These are phyloP conservation scores for Athetis lepigone DNA, from an alignment of 2,888 invertebrate species.

Conservation along the genomic window DNA sequence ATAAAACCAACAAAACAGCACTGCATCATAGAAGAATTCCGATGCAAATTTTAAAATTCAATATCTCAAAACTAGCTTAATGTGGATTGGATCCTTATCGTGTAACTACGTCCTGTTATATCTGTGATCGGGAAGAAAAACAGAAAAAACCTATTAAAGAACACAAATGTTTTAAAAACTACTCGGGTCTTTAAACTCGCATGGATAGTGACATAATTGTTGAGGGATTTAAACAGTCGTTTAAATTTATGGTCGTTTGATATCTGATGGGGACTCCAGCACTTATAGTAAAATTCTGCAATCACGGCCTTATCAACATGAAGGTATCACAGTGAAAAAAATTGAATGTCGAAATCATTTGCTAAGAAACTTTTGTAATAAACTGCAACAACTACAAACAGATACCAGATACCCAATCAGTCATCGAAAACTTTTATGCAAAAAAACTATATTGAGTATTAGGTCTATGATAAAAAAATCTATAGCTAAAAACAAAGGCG, in stretches of 20 bases:
- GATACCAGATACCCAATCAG: background rate
- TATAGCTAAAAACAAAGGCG: constrained; percentile 2
- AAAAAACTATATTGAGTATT: constrained; percentile 3
- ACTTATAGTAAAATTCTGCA: background rate
- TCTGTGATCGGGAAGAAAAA: background rate
- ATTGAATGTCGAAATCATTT: constrained; percentile 5
- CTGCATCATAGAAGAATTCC: too few relatives aligned
- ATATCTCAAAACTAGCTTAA: too few relatives aligned
- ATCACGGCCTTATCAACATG: background rate
- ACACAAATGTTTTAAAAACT: too few relatives aligned
- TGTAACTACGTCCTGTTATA: too few relatives aligned
- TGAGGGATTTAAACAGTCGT: background rate
- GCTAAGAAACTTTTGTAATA: background rate
- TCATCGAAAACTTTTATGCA: background rate
- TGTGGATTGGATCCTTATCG: too few relatives aligned
- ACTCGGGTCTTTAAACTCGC: background rate
- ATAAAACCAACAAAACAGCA: too few relatives aligned
- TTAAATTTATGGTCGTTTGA: background rate
- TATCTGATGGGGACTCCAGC: too few relatives aligned
- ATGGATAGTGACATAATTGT: constrained; percentile 2
- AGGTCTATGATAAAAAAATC: constrained; percentile 1
- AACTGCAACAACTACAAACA: background rate
- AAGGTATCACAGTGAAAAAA: constrained; percentile 8
- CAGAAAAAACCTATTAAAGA: background rate
- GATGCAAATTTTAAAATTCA: too few relatives aligned